Percentiles rank a stretch among this genome's conserved stretches.
Conservation (phyloP, 1,140 invertebrate genomes). For the Mesaphorura yosii region DNA sequence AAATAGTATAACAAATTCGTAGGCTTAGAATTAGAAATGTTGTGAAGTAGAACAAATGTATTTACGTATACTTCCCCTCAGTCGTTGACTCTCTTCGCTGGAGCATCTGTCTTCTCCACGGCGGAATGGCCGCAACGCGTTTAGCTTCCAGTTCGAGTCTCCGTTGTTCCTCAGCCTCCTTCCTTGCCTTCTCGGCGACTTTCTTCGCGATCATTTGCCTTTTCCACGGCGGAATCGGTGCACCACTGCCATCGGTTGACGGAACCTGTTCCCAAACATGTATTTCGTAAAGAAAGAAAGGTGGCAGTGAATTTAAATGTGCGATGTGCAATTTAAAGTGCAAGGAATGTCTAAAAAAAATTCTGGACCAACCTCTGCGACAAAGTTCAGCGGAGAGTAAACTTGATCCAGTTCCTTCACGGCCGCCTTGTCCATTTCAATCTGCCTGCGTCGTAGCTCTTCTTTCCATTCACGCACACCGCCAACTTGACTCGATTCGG, state of each 20-base stretch:
- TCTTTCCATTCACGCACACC: conserved; percentile 31
- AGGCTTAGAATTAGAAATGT: too few species aligned
- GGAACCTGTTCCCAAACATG: conserved; percentile 53
- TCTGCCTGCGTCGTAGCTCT: conserved; percentile 25
- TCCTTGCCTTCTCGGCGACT: conserved; percentile 77
- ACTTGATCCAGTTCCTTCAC: conserved; percentile 24
- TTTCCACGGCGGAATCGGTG: conserved; percentile 83
- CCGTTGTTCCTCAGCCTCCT: conserved; percentile 73
- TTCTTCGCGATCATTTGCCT: conserved; percentile 86
- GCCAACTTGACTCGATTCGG: conserved; percentile 29
- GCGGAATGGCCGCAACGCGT: conserved; percentile 70
- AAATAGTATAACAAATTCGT: too few species aligned
- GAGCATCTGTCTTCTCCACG: conserved; percentile 81
- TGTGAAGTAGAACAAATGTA: too few species aligned
- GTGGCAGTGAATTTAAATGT: not conserved
- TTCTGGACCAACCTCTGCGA: conserved; percentile 18
- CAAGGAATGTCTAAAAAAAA: not conserved
- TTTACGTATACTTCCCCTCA: conserved; percentile 37
- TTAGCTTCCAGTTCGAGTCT: conserved; percentile 72
- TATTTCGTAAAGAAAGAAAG: not conserved
- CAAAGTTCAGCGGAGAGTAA: conserved; percentile 30
- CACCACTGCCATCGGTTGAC: conserved; percentile 74
- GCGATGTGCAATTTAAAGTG: not conserved
- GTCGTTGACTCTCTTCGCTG: conserved; percentile 62
- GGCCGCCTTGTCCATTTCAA: conserved; percentile 25